phyloP scores from a whole-genome alignment of 2,888 invertebrate genomes.

The Tetheella fluctuosa region DNA sequence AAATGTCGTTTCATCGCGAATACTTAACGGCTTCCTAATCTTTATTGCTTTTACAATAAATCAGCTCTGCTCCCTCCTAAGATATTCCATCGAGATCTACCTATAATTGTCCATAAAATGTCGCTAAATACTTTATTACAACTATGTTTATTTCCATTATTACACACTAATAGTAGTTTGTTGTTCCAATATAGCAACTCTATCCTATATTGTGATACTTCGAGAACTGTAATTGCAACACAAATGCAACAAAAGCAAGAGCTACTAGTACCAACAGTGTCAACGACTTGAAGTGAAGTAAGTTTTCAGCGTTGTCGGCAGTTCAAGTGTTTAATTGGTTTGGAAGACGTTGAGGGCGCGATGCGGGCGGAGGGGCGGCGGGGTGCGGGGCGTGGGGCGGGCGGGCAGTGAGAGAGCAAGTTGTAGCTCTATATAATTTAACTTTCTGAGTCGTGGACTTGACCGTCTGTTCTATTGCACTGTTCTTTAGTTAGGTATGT shows the following conservation, averaged over 20 bases:
- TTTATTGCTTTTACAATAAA: slow-evolving; percentile 4
- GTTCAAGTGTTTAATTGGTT: neutral
- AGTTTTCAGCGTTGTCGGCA: neutral
- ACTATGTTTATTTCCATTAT: no score
- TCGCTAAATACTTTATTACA: neutral
- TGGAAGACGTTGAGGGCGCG: neutral
- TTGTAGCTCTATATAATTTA: neutral
- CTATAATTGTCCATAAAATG: neutral
- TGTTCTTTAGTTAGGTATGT: no score
- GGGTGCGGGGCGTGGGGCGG: neutral
- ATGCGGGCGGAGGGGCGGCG: neutral
- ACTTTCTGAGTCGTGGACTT: neutral
- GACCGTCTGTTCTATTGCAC: no score
- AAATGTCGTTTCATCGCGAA: neutral
- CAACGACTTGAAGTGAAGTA: neutral
- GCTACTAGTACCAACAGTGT: neutral
- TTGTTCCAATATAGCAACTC: no score
- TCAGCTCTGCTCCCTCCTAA: neutral
- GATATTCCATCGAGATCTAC: neutral
- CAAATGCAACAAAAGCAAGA: neutral
- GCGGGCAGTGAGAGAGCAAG: neutral
- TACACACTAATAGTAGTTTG: no score
- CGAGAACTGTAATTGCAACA: neutral
- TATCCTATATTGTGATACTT: neutral
- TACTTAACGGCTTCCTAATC: neutral